These are phyloP conservation scores for Saccostrea echinata DNA, from an alignment of 1,140 invertebrate species.

Conservation along the genomic window DNA sequence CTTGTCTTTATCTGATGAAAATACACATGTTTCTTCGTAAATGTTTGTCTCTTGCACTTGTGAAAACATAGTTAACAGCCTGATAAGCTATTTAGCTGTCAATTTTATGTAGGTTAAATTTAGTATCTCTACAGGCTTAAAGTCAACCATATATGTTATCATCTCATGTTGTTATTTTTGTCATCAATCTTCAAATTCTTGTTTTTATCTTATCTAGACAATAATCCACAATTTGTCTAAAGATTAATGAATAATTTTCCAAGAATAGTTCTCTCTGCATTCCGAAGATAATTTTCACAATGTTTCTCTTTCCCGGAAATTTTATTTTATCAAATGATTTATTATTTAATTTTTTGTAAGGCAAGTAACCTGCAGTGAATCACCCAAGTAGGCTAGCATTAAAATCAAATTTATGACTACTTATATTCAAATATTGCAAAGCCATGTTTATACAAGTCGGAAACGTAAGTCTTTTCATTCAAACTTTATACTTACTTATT, in stretches of 20 bases:
- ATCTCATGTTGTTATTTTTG: conserved; percentile 1
- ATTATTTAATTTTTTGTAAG: too few species aligned
- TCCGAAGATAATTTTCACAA: not conserved
- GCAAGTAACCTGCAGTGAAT: too few species aligned
- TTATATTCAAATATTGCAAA: too few species aligned
- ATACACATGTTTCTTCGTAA: conserved; percentile 30
- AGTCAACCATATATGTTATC: not conserved
- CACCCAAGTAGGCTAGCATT: too few species aligned
- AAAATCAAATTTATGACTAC: too few species aligned
- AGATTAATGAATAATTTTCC: not conserved
- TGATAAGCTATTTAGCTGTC: conserved; percentile 24
- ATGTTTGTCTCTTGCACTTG: conserved; percentile 26
- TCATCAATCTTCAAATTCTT: conserved; percentile 1
- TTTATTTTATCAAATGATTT: too few species aligned
- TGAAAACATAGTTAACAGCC: conserved; percentile 19
- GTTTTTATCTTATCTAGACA: conserved; percentile 6
- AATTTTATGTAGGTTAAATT: conserved; percentile 19
- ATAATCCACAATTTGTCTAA: not conserved
- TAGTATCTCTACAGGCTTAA: not conserved
- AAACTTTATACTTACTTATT: too few species aligned
- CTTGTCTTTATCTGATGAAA: conserved; percentile 36
- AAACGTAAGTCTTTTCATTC: too few species aligned
- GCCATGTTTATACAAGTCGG: too few species aligned
- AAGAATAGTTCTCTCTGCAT: not conserved
- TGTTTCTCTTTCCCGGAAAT: too few species aligned